A percentile compares a stretch with the other conserved stretches of the same genome.
Conservation (phyloP, 1,140 invertebrate genomes). For the Coelopa frigida region DNA sequence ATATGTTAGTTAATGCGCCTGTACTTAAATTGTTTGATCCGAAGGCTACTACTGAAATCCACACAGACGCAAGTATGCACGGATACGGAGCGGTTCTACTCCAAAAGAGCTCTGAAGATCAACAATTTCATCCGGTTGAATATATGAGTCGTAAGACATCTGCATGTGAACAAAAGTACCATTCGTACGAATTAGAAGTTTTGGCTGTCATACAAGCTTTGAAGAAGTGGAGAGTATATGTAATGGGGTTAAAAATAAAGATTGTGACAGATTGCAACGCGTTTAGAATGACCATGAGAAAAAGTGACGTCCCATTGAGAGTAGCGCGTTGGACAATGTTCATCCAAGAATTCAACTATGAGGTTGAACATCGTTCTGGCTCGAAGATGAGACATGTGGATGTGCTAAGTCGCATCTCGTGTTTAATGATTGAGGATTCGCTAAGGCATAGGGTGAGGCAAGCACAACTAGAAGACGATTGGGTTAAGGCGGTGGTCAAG, state of each 20-base stretch:
- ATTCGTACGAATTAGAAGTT: conserved; percentile 44
- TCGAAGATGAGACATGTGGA: conserved; percentile 15
- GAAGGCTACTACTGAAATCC: conserved; percentile 15
- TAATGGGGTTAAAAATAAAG: conserved; percentile 39
- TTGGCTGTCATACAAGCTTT: conserved; percentile 44
- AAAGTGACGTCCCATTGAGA: conserved; percentile 13
- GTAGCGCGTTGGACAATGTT: conserved; percentile 13
- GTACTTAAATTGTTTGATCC: conserved; percentile 19
- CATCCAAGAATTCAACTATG: conserved; percentile 16
- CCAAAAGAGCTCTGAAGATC: conserved; percentile 17
- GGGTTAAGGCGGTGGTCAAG: neutral
- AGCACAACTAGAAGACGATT: conserved; percentile 9
- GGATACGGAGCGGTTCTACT: conserved; percentile 24
- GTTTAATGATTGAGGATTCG: conserved; percentile 1
- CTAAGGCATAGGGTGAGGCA: neutral
- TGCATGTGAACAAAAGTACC: conserved; percentile 38
- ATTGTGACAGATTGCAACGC: conserved; percentile 33
- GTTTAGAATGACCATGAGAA: conserved; percentile 10
- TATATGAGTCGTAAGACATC: conserved; percentile 32
- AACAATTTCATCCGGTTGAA: conserved; percentile 7
- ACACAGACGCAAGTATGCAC: conserved; percentile 21
- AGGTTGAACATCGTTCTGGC: conserved; percentile 15
- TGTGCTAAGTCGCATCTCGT: conserved; percentile 16
- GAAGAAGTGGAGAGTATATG: conserved; percentile 41
- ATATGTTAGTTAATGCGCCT: conserved; percentile 13